Evolutionary conservation across 2,113 vertebrate genomes (phyloP), one percentile per base, ranked within the genome.

Genomic region (Notothenia coriiceps): DNA sequence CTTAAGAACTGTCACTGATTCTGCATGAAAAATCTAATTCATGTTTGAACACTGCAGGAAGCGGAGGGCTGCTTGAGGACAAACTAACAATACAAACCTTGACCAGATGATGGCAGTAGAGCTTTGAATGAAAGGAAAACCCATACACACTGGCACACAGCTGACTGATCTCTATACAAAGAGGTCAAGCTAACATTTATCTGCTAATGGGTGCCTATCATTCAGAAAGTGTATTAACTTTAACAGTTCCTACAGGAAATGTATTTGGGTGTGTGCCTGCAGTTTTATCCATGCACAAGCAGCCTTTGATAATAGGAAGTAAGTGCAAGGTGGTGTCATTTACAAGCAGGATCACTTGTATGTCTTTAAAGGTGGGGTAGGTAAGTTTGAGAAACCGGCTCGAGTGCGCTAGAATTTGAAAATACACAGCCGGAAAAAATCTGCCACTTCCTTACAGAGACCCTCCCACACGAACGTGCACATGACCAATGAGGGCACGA

Each of bases 51-150:
- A 15, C 55, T 11, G 22, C 22, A 33, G 25, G 22, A 54, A 14
- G 17, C 11, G 17, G 44, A 47, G 10, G 20, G 22, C 15, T 44
- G 22, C 20, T 33, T 44, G n/a, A 67, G 54, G 22, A 49, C 9
- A 5, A 6, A 6, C 1, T 22, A 56, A 47, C 49, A 20, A 20
- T 25, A 29, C 43, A 56, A 10, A 2, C 0, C 14, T 5, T n/a
- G 4, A 63, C 79, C 90, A 83, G 60, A 40, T 18, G 83, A 43
- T 46, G 80, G 77, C 77, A 71, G 77, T 52, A 80, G 51, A 77
- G n/a, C 15, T 20, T 65, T 12, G 54, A n/a, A 63, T 29, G 14
- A 54, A 44, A 56, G 10, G 13, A 17, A 6, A 55, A n/a, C n/a
- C n/a, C 20, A 12, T 22, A 7, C 18, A 57, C 57, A 6, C 29